Base-by-base conservation (phyloP, 2,113 vertebrate genomes). In the Erythrocercus mccallii region DNA sequence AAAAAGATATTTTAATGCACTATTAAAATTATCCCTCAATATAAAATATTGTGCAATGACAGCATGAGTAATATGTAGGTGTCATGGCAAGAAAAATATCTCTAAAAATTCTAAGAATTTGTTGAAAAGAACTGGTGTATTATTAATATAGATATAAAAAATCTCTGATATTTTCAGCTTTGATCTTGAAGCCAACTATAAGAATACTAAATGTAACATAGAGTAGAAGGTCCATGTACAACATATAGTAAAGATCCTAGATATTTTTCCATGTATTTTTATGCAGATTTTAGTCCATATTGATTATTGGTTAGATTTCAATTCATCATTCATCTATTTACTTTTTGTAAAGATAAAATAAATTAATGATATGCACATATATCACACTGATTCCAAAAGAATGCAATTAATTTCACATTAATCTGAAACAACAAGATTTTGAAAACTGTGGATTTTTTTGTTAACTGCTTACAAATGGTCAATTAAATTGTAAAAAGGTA, bases 191-290 rank as follows among this genome's bases (percentile, higher is more conserved):
- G 19, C 2, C 22, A 60, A 16, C 66, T 60, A 28, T 37, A n/a
- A 50, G 12, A 15, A 33, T 72, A n/a, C 3, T n/a, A 44, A 64
- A 84, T n/a, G 42, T 19, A 72, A 25, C 6, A 66, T 5, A 60
- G 4, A 81, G 2, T 0, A 0, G 12, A 82, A 70, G 22, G 12
- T 7, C 16, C 2, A 5, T 44, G 31, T 44, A 30, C 15, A 44
- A 11, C 48, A 23, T 35, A 20, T 12, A 57, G 8, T 33, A 44
- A 18, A 15, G 28, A 73, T 20, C 2, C 9, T 47, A 31, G 5
- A 1, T 44, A 37, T 47, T 72, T 60, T 86, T 60, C 31, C 11
- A 4, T 28, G 14, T 25, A 22, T 47, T 89, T 79, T 73, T 48
- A 22, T 10, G 2, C 2, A 2, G 2, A 6, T 61, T 82, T 89